These are phyloP conservation scores for Sycophila texana DNA, from an alignment of 2,888 invertebrate genomes.

Conservation along the genomic window DNA sequence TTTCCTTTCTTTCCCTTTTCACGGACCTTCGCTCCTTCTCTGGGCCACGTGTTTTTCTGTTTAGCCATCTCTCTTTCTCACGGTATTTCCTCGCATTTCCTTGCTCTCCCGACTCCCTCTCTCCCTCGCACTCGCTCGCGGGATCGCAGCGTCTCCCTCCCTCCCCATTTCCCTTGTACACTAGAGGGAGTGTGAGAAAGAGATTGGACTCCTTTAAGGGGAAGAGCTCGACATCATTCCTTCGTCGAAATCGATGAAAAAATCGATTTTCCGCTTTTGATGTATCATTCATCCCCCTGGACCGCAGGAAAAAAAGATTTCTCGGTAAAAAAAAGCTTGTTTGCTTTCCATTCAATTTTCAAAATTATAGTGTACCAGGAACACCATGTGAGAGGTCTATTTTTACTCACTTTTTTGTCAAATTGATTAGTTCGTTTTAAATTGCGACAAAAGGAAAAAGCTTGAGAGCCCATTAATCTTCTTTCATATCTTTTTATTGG, in stretches of 20 bases:
- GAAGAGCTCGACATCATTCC: constrained; percentile 24
- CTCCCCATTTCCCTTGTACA: constrained; percentile 13
- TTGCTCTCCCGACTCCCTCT: constrained; percentile 1
- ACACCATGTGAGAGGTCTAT: too few relatives aligned
- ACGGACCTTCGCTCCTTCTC: constrained; percentile 37
- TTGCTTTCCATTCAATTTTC: not conserved
- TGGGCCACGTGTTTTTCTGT: constrained; percentile 20
- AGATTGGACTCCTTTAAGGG: constrained; percentile 45
- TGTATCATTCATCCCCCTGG: constrained; percentile 1
- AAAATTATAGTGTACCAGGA: too few relatives aligned
- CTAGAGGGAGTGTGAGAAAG: constrained; percentile 49
- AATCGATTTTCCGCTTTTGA: constrained; percentile 47
- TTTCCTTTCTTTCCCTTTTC: constrained; percentile 38
- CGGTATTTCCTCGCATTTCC: constrained; percentile 36
- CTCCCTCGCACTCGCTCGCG: constrained; percentile 1
- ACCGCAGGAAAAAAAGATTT: constrained; percentile 11
- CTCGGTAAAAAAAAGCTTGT: constrained; percentile 17
- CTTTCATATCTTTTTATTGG: too few relatives aligned
- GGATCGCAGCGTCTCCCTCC: constrained; percentile 16
- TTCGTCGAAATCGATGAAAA: constrained; percentile 41
- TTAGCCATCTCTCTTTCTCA: constrained; percentile 43
- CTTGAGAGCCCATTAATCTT: too few relatives aligned
- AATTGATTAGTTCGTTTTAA: not conserved
- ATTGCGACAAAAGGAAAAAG: too few relatives aligned
- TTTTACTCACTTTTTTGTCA: constrained; percentile 19